A percentile compares a stretch with the other conserved stretches of the same genome.
These are phyloP conservation scores for Carettochelys insculpta DNA, from an alignment of 2,113 vertebrate genomes.

Conservation along the genomic window DNA sequence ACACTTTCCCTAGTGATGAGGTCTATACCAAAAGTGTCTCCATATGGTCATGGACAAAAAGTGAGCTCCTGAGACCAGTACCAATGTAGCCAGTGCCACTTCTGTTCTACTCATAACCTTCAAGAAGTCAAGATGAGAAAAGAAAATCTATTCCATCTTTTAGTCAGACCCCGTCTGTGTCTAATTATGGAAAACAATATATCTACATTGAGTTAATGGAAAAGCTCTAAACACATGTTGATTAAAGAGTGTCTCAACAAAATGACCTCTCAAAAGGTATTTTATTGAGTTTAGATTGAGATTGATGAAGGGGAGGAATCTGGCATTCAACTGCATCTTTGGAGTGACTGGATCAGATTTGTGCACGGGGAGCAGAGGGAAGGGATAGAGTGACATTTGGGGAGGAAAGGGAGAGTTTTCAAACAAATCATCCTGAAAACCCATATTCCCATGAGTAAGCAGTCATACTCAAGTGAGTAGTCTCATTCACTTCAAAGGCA, in stretches of 20 bases:
- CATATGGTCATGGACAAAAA: slow-evolving; percentile 60
- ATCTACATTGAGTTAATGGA: slow-evolving; percentile 50
- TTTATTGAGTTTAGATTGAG: slow-evolving; percentile 65
- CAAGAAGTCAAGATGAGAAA: slow-evolving; percentile 62
- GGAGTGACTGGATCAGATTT: slow-evolving; percentile 50
- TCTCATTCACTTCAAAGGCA: not conserved
- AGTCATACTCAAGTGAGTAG: not conserved
- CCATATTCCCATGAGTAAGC: not conserved
- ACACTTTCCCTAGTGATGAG: slow-evolving; percentile 27
- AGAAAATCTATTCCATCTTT: slow-evolving; percentile 70
- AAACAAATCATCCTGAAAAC: not conserved
- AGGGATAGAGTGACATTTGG: slow-evolving; percentile 35
- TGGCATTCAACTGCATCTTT: slow-evolving; percentile 56
- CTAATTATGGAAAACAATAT: slow-evolving; percentile 70
- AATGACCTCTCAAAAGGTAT: slow-evolving; percentile 56
- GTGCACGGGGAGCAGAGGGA: not conserved
- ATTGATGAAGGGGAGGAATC: slow-evolving; percentile 63
- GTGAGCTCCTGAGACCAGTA: slow-evolving; percentile 64
- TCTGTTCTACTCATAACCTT: slow-evolving; percentile 55
- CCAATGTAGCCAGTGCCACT: slow-evolving; percentile 63
- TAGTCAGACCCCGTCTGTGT: slow-evolving; percentile 51
- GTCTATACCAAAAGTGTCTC: slow-evolving; percentile 56
- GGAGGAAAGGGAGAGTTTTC: slow-evolving; percentile 24
- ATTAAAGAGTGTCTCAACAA: slow-evolving; percentile 70
- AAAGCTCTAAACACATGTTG: slow-evolving; percentile 66